Base-by-base conservation (phyloP, 37 sponge, comb jelly and placozoan species). In the Mnemiopsis leidyi region DNA sequence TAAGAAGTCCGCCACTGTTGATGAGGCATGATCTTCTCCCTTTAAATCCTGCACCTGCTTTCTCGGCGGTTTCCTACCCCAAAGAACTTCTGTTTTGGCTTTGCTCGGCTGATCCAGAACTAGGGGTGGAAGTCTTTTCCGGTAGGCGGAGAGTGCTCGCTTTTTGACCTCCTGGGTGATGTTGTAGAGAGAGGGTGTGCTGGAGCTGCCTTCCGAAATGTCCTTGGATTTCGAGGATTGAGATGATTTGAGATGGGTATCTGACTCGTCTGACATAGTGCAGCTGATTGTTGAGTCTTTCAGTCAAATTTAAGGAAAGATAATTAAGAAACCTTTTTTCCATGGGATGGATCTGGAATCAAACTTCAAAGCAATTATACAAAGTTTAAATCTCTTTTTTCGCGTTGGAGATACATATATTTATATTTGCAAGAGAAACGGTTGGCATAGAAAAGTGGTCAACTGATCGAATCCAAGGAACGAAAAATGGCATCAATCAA, bases 61-160 rank as follows among this genome's bases (percentile, higher is more conserved):
- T n/a, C n/a, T n/a, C n/a, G n/a, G n/a, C n/a, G n/a, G n/a, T 48
- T 5, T 18, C 5, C 61, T 13, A 48, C 9, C 61, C 61, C 5
- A 48, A 48, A 48, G 5, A 5, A 48, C 61, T 13, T 48, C 61
- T 13, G 61, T 48, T 48, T 48, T 48, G 13, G 61, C 61, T 13
- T 48, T 48, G 13, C 13, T 48, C 61, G 9, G 61, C 61, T 48
- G 61, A 5, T 48, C 61, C 61, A 48, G 13, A 5, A 5, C 61
- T 48, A 71, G 5, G 21, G 75, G 75, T 23, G 75, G 75, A n/a
- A 71, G 7, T 29, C 9, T 38, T 61, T 85, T 85, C 48, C 90
- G 2, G 48, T 85, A 85, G 28, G 90, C 90, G 2, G 90, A 85
- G 7, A 85, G 48, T 0, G 90, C 90, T 2, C 90, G 40, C 35